A percentile compares a stretch with the other conserved stretches of the same genome.
Conservation (phyloP, 2,888 invertebrate genomes). For the Mantis religiosa region DNA sequence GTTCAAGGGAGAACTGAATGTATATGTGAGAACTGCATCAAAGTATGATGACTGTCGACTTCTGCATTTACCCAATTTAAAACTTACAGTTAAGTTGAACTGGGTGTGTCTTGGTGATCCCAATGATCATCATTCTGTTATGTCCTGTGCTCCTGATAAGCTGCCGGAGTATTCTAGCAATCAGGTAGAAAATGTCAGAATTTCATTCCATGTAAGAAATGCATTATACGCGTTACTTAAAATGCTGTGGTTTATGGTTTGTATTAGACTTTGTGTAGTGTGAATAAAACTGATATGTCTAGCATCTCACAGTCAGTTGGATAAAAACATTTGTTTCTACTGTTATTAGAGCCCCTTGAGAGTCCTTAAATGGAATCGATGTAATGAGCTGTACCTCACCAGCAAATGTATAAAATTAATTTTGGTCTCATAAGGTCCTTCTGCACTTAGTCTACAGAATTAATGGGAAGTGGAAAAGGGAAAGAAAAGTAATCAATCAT, state of each 20-base stretch:
- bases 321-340: too few relatives aligned
- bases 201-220: conserved; percentile 14
- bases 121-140: conserved; percentile 92
- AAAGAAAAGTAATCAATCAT: too few relatives aligned
- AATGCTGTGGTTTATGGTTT: not conserved
- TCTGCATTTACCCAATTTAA: conserved; percentile 84
- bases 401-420: too few relatives aligned
- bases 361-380: too few relatives aligned
- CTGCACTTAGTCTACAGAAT: too few relatives aligned
- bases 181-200: conserved; percentile 53
- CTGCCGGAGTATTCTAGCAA: conserved; percentile 95
- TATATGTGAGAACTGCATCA: conserved; percentile 93
- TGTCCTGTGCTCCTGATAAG: conserved; percentile 93
- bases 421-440: too few relatives aligned
- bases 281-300: too few relatives aligned
- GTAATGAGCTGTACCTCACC: too few relatives aligned
- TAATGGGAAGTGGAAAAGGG: too few relatives aligned
- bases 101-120: conserved; percentile 93
- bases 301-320: too few relatives aligned
- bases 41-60: conserved; percentile 98
- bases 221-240: not conserved
- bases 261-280: not conserved
- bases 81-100: conserved; percentile 74
- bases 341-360: too few relatives aligned
- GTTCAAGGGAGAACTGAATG: conserved; percentile 89